Evolutionary conservation across 2,113 vertebrate species (phyloP), one percentile per base, ranked within the genome.

Genomic region (Lophotis ruficrista): DNA sequence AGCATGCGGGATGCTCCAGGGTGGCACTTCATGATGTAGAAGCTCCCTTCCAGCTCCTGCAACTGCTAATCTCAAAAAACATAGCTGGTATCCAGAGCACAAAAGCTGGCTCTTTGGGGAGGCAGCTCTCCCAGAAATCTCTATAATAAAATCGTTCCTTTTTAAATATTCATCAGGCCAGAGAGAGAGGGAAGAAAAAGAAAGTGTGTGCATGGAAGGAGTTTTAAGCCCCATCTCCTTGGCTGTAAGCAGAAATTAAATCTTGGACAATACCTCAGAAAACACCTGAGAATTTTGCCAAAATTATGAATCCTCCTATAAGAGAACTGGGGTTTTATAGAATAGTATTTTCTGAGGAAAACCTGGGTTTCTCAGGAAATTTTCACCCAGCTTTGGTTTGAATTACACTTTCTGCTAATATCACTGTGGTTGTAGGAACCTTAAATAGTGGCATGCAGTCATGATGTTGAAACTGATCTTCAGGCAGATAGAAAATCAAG

Each of bases 351-450:
- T 77, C 17, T n/a, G 3, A n/a, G 19, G 37, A 80, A 80, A 72
- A 33, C 0, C 1, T 7, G 33, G 1, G 0, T 16, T 83, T 68
- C 9, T 27, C 4, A 38, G 53, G 33, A 69, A 61, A 37, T 65
- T 85, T 41, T 83, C 17, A 53, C 6, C 6, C 16, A n/a, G 3
- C 5, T 69, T 76, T 62, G 2, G 3, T 64, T 64, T 35, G 14
- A 77, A 53, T 37, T 57, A 17, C 4, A 8, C 7, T 64, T 37
- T 45, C 51, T 82, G 45, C 3, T 75, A 33, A 51, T 61, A 77
- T 15, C 0, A 0, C 11, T 45, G 43, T 53, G 19, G 7, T 9
- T 64, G 20, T 43, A 56, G 53, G 13, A 38, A 14, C 8, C 37
- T 76, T 38, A 25, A 51, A 37, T 14, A n/a, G 22, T 7, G 21